Evolutionary conservation across 2,888 invertebrate genomes (phyloP).

Genomic region (Lasioglossum malachurum): DNA sequence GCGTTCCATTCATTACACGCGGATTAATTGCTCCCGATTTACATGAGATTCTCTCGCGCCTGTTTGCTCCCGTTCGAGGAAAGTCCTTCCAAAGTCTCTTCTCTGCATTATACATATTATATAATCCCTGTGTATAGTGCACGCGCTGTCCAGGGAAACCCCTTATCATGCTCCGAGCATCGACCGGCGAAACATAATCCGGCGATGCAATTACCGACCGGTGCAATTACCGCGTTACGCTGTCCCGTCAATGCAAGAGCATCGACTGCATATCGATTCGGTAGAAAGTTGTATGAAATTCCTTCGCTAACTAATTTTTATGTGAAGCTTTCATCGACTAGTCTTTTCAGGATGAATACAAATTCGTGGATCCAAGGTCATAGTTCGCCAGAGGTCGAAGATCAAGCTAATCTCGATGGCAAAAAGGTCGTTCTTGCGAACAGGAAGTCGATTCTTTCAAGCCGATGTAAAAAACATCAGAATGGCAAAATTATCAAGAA

Average conservation of each 20-base stretch:
- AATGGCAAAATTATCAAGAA: neutral
- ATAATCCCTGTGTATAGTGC: conserved; percentile 6
- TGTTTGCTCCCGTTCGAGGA: conserved; percentile 38
- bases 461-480: neutral
- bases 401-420: neutral
- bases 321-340: neutral
- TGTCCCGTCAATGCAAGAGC: conserved; percentile 5
- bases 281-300: conserved; percentile 31
- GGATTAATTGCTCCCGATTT: conserved; percentile 42
- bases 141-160: neutral
- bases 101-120: conserved; percentile 36
- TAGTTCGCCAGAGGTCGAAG: neutral
- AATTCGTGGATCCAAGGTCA: neutral
- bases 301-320: neutral
- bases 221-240: conserved; percentile 38
- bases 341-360: neutral
- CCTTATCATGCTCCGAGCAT: conserved; percentile 27
- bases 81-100: conserved; percentile 8
- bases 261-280: conserved; percentile 18
- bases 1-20: conserved; percentile 16
- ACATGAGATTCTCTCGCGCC: conserved; percentile 36
- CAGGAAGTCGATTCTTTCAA: neutral
- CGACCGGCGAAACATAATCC: conserved; percentile 50
- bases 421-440: neutral
- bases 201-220: conserved; percentile 33